phyloP scores from a whole-genome alignment of 2,888 invertebrate species.

The Synergus umbraculus region DNA sequence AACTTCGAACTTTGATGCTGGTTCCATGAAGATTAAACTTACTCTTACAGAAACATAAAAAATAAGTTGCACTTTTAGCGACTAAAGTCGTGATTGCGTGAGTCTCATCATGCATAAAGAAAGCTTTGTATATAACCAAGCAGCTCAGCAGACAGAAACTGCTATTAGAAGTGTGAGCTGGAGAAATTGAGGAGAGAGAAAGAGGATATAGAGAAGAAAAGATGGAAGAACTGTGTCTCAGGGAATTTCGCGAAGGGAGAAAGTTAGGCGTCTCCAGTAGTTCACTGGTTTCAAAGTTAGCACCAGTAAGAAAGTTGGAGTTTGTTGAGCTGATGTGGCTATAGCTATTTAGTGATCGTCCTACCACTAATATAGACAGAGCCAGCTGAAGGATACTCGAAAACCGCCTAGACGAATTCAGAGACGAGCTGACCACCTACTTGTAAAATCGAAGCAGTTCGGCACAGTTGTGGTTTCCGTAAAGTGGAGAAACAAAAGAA shows the following conservation, averaged over 20 bases:
- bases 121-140: slow-evolving; percentile 29
- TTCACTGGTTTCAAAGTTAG: slow-evolving; percentile 61
- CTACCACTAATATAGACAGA: slow-evolving; percentile 63
- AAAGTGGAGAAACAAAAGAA: background rate
- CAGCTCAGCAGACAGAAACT: background rate
- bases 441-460: slow-evolving; percentile 61
- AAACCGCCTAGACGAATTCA: slow-evolving; percentile 51
- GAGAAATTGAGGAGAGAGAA: slow-evolving; percentile 41
- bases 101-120: background rate
- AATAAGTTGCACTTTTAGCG: slow-evolving; percentile 1
- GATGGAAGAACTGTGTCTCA: slow-evolving; percentile 29
- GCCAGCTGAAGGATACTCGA: slow-evolving; percentile 50
- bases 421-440: slow-evolving; percentile 53
- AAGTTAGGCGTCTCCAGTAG: slow-evolving; percentile 61
- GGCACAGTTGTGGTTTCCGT: slow-evolving; percentile 58
- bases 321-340: slow-evolving; percentile 58
- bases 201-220: slow-evolving; percentile 43
- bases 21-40: background rate
- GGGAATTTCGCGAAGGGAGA: slow-evolving; percentile 46
- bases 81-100: background rate
- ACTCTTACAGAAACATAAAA: background rate
- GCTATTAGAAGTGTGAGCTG: slow-evolving; percentile 34
- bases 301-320: slow-evolving; percentile 61
- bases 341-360: slow-evolving; percentile 64
- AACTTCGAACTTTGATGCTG: background rate